Evolutionary conservation across 2,888 invertebrate genomes (phyloP).

Genomic region (Papilio demoleus): DNA sequence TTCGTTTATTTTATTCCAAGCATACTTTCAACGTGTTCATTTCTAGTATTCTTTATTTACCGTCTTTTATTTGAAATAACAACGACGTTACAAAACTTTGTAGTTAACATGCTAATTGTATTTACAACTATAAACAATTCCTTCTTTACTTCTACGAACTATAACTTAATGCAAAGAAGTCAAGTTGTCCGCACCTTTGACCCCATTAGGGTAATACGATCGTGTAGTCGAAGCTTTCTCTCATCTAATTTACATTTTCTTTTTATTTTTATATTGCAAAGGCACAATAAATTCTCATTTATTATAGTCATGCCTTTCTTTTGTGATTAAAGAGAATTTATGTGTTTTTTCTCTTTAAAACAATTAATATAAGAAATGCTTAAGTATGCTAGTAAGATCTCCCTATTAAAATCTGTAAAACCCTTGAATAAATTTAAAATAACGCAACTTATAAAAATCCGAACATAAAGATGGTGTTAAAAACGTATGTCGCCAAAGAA

Average conservation of each 20-base stretch:
- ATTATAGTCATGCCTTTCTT: not conserved
- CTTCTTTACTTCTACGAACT: not conserved
- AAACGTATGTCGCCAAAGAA: not conserved
- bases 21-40: no score
- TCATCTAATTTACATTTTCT: conserved; percentile 1
- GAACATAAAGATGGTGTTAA: not conserved
- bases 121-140: not conserved
- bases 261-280: not conserved
- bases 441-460: no score
- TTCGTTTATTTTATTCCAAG: no score
- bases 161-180: not conserved
- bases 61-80: not conserved
- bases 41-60: no score
- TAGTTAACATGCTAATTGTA: no score
- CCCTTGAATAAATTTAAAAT: not conserved
- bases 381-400: no score
- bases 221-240: conserved; percentile 2
- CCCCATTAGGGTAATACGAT: not conserved
- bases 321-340: no score
- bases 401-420: no score
- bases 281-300: not conserved
- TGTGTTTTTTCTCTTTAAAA: no score
- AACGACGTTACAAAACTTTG: no score
- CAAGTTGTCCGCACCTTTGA: conserved; percentile 2
- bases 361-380: no score